These are phyloP conservation scores for Melipona beecheii DNA, from an alignment of 2,888 invertebrate species.

Conservation along the genomic window DNA sequence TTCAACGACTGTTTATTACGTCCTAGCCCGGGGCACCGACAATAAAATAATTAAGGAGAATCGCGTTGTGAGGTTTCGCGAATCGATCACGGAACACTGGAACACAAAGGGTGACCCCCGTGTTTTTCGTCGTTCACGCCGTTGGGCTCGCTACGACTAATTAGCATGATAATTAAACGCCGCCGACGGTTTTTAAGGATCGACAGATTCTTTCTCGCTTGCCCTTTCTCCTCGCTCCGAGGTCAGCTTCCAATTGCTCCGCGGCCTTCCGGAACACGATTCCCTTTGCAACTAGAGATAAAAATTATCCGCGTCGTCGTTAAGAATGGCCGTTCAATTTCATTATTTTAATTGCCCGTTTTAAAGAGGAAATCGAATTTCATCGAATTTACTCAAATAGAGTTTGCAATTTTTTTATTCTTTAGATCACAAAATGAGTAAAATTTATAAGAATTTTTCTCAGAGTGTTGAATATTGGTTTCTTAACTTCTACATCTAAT, in stretches of 20 bases:
- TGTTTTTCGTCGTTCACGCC: slow-evolving; percentile 57
- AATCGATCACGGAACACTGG: slow-evolving; percentile 64
- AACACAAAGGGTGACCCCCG: slow-evolving; percentile 43
- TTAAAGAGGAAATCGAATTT: not conserved
- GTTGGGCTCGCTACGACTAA: slow-evolving; percentile 64
- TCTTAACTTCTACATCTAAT: no score
- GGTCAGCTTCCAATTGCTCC: slow-evolving; percentile 49
- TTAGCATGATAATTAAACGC: slow-evolving; percentile 75
- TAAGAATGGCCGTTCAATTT: not conserved
- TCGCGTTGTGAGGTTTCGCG: slow-evolving; percentile 64
- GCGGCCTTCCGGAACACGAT: not conserved
- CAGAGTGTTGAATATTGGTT: not conserved
- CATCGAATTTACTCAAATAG: not conserved
- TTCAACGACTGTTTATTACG: slow-evolving; percentile 43
- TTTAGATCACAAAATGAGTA: not conserved
- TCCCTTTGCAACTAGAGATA: not conserved
- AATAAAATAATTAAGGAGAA: slow-evolving; percentile 68
- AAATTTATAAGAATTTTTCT: not conserved
- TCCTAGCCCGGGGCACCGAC: slow-evolving; percentile 40
- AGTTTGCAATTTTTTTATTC: not conserved
- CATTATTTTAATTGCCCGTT: not conserved
- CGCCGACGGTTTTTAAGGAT: slow-evolving; percentile 59
- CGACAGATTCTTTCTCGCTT: slow-evolving; percentile 46
- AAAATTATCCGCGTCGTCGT: slow-evolving; percentile 14
- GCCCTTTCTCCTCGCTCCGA: slow-evolving; percentile 7